These are phyloP conservation scores for Crossaster papposus DNA, from an alignment of 53 echinoderm and acorn worm species.

Conservation along the genomic window DNA sequence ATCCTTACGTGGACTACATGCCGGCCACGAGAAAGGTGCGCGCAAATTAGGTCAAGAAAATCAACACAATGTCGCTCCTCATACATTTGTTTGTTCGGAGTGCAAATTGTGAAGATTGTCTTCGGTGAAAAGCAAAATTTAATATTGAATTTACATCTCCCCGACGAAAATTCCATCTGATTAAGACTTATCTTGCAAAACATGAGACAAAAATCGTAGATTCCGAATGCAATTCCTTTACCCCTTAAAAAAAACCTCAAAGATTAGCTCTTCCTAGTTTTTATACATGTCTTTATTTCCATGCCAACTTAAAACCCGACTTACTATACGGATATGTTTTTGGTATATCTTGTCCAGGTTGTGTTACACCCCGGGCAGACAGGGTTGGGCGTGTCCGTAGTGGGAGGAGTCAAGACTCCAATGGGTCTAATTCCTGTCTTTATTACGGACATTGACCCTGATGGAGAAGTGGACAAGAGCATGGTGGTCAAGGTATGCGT, in stretches of 20 bases:
- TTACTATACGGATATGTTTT: background rate
- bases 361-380: conserved; percentile 23
- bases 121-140: no score
- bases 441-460: conserved; percentile 70
- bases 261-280: no score
- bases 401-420: conserved; percentile 71
- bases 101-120: no score
- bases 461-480: conserved; percentile 59
- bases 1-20: background rate
- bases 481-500: conserved; percentile 62
- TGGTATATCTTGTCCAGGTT: conserved; percentile 1
- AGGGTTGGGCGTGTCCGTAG: conserved; percentile 75
- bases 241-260: no score
- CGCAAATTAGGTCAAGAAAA: background rate
- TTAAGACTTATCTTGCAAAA: no score
- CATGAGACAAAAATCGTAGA: no score
- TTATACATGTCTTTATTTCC: no score
- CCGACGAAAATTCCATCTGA: no score
- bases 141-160: no score
- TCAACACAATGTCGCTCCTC: background rate
- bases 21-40: conserved; percentile 25
- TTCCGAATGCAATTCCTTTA: no score
- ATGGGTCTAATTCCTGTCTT: conserved; percentile 73
- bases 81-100: no score
- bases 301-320: background rate